A percentile compares a stretch with the other conserved stretches of the same genome.
Evolutionary conservation across 2,888 invertebrate species (phyloP).

Genomic region (Apeira syringaria): DNA sequence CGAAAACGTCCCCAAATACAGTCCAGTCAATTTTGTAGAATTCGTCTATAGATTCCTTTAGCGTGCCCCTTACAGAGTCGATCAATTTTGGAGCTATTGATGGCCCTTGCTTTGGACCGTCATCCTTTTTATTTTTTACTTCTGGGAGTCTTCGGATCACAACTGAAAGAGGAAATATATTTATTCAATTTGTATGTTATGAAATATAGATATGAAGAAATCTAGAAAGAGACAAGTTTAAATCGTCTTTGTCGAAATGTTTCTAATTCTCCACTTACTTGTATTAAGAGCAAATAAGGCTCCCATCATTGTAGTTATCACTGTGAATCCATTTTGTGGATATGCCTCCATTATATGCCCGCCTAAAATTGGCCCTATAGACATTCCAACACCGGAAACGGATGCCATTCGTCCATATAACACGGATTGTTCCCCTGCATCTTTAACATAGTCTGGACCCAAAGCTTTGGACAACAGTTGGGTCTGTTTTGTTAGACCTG

Average conservation of each 20-base stretch:
- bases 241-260: too few relatives aligned
- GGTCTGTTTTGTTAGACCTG: constrained; percentile 86
- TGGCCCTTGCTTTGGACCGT: constrained; percentile 7
- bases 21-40: constrained; percentile 76
- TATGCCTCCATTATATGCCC: constrained; percentile 81
- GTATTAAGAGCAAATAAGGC: constrained; percentile 41
- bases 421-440: constrained; percentile 64
- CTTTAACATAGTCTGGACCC: constrained; percentile 80
- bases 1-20: constrained; percentile 75
- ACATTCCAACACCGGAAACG: constrained; percentile 84
- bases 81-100: constrained; percentile 36
- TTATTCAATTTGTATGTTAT: too few relatives aligned
- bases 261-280: constrained; percentile 32
- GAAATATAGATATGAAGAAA: too few relatives aligned
- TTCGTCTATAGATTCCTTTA: constrained; percentile 59
- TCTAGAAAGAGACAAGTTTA: too few relatives aligned
- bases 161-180: constrained; percentile 35
- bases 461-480: constrained; percentile 84
- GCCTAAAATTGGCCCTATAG: constrained; percentile 85
- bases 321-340: constrained; percentile 73
- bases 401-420: constrained; percentile 83
- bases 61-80: constrained; percentile 35
- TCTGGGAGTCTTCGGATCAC: constrained; percentile 42
- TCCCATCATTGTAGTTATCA: constrained; percentile 55
- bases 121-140: constrained; percentile 29